Evolutionary conservation across 1,140 invertebrate species (phyloP).

Genomic region (Eumeta japonica): DNA sequence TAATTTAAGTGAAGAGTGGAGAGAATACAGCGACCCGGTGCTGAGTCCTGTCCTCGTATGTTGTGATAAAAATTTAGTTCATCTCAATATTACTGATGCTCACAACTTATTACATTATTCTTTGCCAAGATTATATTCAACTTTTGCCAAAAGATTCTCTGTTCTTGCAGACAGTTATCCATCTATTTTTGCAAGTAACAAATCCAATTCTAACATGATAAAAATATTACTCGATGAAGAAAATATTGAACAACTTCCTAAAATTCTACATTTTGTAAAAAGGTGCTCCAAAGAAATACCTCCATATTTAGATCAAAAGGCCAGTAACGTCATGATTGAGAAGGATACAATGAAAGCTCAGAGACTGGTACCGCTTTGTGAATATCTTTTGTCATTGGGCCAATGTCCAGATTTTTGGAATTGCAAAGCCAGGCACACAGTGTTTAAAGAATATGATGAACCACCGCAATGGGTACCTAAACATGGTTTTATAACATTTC

Average conservation of each 20-base stretch:
- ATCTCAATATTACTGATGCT: constrained; percentile 41
- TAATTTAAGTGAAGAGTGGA: constrained; percentile 25
- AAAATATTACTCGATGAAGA: constrained; percentile 38
- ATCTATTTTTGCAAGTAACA: constrained; percentile 31
- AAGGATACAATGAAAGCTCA: constrained; percentile 35
- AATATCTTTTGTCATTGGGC: constrained; percentile 31
- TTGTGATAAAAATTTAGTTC: constrained; percentile 41
- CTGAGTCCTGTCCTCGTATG: constrained; percentile 38
- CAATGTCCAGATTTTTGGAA: constrained; percentile 37
- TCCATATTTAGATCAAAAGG: constrained; percentile 21
- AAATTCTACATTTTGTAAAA: constrained; percentile 44
- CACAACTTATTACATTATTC: constrained; percentile 43
- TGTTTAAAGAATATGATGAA: constrained; percentile 29
- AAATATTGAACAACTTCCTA: constrained; percentile 41
- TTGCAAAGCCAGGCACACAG: constrained; percentile 33
- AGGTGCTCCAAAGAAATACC: constrained; percentile 34
- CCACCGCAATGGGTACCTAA: constrained; percentile 37
- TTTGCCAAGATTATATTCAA: constrained; percentile 33
- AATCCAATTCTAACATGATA: constrained; percentile 27
- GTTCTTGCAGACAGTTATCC: constrained; percentile 44
- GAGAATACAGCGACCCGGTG: constrained; percentile 33
- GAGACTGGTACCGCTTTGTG: constrained; percentile 33
- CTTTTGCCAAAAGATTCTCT: constrained; percentile 41
- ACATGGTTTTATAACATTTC: constrained; percentile 36
- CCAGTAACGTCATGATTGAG: constrained; percentile 21